phyloP scores from a whole-genome alignment of 2,888 invertebrate genomes.

The Hemistola chrysoprasaria region DNA sequence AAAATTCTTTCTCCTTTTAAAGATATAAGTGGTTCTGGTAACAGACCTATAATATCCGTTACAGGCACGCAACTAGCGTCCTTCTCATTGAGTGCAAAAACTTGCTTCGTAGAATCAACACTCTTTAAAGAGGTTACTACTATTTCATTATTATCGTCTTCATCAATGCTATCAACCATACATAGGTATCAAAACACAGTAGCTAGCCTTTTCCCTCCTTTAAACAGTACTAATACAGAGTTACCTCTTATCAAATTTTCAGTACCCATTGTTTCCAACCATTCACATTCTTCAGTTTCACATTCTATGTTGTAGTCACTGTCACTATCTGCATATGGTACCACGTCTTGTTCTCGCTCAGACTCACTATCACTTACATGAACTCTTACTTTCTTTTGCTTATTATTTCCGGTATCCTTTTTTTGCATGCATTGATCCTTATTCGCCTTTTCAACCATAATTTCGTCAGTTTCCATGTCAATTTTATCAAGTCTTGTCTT shows the following conservation, averaged over 20 bases:
- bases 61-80: conserved; percentile 4
- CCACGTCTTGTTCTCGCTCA: not conserved
- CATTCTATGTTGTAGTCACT: not conserved
- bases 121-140: conserved; percentile 2
- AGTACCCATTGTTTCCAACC: conserved; percentile 1
- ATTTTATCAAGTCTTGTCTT: not conserved
- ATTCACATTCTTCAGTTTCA: not conserved
- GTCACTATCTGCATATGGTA: not conserved
- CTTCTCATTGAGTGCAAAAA: conserved; percentile 23
- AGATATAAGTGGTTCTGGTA: conserved; percentile 3
- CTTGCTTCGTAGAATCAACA: conserved; percentile 1
- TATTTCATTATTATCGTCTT: conserved; percentile 2
- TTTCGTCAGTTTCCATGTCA: not conserved
- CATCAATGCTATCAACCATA: conserved; percentile 3
- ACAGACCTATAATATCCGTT: conserved; percentile 5
- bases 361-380: conserved; percentile 1
- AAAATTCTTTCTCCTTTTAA: conserved; percentile 10
- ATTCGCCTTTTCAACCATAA: not conserved
- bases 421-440: conserved; percentile 3
- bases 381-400: not conserved
- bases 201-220: conserved; percentile 2
- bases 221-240: conserved; percentile 1
- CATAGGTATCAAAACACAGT: conserved; percentile 1
- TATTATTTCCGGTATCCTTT: not conserved
- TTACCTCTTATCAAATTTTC: conserved; percentile 2